Base-by-base conservation (phyloP, 1,140 invertebrate genomes). In the Drosophila sp. region DNA sequence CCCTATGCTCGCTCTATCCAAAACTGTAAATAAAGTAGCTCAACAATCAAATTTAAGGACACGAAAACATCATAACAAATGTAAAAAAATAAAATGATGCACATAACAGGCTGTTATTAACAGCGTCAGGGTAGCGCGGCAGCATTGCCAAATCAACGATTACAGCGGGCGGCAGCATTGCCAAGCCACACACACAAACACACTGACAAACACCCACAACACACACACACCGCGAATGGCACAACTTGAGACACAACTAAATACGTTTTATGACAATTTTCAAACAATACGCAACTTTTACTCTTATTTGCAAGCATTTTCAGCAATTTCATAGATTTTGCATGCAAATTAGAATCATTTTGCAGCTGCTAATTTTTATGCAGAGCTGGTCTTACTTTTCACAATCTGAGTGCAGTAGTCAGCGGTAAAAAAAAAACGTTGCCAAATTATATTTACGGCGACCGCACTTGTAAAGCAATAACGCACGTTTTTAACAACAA, bases 81-180 rank as follows among this genome's bases (percentile, higher is more conserved):
- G 2, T 45, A 51, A 38, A 62, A 43, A 62, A 36, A 45, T 16
- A 75, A 72, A 61, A 41, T 45, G 13, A 76, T 59, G 7, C 25
- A 54, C 57, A 71, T 13, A 67, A 54, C n/a, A n/a, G n/a, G n/a
- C n/a, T n/a, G n/a, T n/a, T n/a, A n/a, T n/a, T n/a, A n/a, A n/a
- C 63, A 67, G 40, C 63, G 54, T 29, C 43, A 72, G 66, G 63
- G 59, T 61, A 63, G 59, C 61, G 27, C 53, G 38, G 61, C 64
- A 78, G 78, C 80, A 72, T 78, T 82, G 82, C 79, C 84, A 87
- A 89, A 82, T 78, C 76, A 65, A 77, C 71, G 71, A 38, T 34
- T 73, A 54, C 66, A 71, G 76, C 70, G 76, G 76, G 76, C 74
- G 67, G 78, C 57, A 72, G 75, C 82, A 87, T 87, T 83, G 80